Conservation (phyloP, 2,888 invertebrate genomes). For the Gastracanthus pulcherrimus region DNA sequence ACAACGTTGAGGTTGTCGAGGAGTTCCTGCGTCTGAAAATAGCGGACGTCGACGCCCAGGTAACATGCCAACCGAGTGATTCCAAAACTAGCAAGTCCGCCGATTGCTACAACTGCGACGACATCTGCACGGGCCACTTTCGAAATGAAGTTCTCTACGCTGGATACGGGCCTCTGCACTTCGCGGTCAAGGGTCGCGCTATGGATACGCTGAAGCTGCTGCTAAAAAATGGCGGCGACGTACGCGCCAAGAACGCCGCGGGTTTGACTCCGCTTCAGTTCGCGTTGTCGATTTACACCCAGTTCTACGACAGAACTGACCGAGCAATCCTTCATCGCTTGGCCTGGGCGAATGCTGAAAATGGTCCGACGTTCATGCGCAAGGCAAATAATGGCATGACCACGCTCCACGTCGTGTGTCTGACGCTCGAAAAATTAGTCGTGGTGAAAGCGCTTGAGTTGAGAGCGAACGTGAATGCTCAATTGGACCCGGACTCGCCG, state of each 20-base stretch:
- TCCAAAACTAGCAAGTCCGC: not conserved
- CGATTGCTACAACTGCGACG: not conserved
- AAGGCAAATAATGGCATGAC: too few species aligned
- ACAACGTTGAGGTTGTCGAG: not conserved
- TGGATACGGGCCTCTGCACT: slow-evolving; percentile 29
- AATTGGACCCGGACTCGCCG: not conserved
- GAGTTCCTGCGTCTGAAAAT: not conserved
- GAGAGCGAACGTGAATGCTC: not conserved
- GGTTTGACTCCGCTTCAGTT: slow-evolving; percentile 12
- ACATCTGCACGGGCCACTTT: not conserved
- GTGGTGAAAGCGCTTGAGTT: not conserved
- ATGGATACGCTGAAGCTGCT: not conserved
- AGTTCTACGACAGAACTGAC: not conserved
- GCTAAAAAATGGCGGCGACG: not conserved
- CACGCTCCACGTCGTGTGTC: slow-evolving; percentile 23
- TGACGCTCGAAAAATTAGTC: not conserved
- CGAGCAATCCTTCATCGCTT: not conserved
- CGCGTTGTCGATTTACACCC: not conserved
- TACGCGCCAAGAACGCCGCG: not conserved
- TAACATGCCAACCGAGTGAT: not conserved
- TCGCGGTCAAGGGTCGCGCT: not conserved
- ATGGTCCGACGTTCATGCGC: too few species aligned
- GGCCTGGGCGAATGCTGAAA: not conserved
- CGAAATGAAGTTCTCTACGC: not conserved
- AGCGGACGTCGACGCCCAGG: not conserved